These are phyloP conservation scores for Acrocyrtus sp. DNA, from an alignment of 2,888 invertebrate genomes.

Conservation along the genomic window DNA sequence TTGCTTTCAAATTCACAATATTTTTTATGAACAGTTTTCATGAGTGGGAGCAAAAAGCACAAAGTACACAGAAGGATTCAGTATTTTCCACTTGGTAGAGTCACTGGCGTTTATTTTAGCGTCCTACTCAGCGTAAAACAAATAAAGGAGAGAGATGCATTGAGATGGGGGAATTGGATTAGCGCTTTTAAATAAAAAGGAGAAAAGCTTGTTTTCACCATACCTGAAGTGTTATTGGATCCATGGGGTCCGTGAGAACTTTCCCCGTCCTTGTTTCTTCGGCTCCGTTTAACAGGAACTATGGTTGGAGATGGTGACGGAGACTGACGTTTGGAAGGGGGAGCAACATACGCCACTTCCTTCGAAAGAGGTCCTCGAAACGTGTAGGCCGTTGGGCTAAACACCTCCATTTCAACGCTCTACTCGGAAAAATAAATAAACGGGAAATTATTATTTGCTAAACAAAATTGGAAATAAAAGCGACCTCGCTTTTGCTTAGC, in stretches of 20 bases:
- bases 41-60: background rate
- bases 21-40: background rate
- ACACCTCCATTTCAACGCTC: constrained; percentile 69
- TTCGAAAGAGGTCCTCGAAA: constrained; percentile 40
- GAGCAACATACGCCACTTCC: background rate
- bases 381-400: constrained; percentile 68
- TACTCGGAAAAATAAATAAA: constrained; percentile 62
- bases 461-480: constrained; percentile 2
- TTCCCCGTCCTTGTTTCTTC: constrained; percentile 46
- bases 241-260: background rate
- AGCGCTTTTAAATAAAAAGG: background rate
- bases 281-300: constrained; percentile 49
- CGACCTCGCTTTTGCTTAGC: constrained; percentile 30
- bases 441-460: background rate
- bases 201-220: constrained; percentile 3
- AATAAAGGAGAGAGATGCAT: background rate
- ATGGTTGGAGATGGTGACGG: constrained; percentile 16
- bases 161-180: background rate
- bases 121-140: background rate
- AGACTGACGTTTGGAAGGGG: constrained; percentile 8
- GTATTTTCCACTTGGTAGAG: background rate
- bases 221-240: background rate
- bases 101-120: background rate
- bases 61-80: background rate
- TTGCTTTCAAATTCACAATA: background rate